Percentiles rank a stretch among this genome's conserved stretches.
phyloP scores from a whole-genome alignment of 1,140 invertebrate genomes.

The Conus ventricosus region DNA sequence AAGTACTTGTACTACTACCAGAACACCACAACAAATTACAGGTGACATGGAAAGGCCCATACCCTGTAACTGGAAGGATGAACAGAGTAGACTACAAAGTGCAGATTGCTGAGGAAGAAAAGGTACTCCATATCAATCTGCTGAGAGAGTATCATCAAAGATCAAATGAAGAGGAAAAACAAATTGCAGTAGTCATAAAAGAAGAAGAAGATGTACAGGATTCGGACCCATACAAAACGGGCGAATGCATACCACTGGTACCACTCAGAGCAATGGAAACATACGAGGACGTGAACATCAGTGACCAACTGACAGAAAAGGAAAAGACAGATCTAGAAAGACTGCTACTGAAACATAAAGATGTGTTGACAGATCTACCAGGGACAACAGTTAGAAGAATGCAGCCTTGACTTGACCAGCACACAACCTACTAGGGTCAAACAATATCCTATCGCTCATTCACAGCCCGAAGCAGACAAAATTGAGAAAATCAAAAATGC shows the following conservation, averaged over 20 bases:
- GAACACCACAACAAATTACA: constrained; percentile 39
- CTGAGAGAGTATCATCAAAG: background rate
- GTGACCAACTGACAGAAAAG: background rate
- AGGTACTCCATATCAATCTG: background rate
- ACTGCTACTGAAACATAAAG: background rate
- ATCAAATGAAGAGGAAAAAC: background rate
- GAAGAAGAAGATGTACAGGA: background rate
- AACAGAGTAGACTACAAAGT: background rate
- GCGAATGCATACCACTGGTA: too few species aligned
- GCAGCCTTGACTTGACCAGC: constrained; percentile 34
- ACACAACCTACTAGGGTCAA: constrained; percentile 42
- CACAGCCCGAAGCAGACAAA: constrained; percentile 67
- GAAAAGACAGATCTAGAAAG: background rate
- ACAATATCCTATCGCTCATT: constrained; percentile 67
- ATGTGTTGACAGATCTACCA: constrained; percentile 40
- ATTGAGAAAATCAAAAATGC: constrained; percentile 68
- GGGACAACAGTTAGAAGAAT: constrained; percentile 44
- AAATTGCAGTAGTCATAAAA: background rate
- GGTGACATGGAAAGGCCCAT: constrained; percentile 39
- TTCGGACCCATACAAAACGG: background rate
- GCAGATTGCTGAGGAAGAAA: background rate
- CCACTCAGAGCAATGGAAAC: background rate
- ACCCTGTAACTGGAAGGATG: background rate
- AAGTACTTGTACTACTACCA: constrained; percentile 41
- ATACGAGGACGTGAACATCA: background rate